Base-by-base conservation (phyloP, 2,113 vertebrate species). In the Neolamprologus sp. region DNA sequence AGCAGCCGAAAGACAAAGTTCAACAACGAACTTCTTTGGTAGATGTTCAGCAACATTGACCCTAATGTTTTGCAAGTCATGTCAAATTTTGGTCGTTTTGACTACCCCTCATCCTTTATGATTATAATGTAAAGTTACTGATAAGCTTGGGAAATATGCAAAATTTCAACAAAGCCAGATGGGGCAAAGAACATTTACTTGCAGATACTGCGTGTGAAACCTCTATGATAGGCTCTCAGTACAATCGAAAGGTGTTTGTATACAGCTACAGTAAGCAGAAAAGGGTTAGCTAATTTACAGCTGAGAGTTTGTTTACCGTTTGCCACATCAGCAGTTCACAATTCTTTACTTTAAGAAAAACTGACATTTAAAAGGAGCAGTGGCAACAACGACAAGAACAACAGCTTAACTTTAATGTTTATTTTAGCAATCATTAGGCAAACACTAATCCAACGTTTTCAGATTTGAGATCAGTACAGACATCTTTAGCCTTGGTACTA, bases 1-100 rank as follows among this genome's bases (percentile, higher is more conserved):
- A 73, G 4, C 8, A 7, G 40, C 3, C 2, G 40, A 71, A 16
- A 21, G 35, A 23, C n/a, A 45, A 73, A 75, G 21, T 47, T 75
- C 23, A 75, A 45, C 42, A 28, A 45, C 2, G 0, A 45, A 45
- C 21, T 5, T 45, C 5, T 28, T 28, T 0, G 68, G 21, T 73
- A 73, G 68, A 26, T 6, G 14, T 45, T 26, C 9, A 23, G 68
- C 13, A 73, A 26, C 5, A 47, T 11, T 73, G 9, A 45, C 42
- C 68, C 40, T 47, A 42, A 23, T 4, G 65, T 71, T 42, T 3
- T 42, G 8, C 37, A 42, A 71, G n/a, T 26, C 12, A 16, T 71
- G n/a, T 0, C n/a, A 42, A 26, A 47, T 47, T 45, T 17, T 7
- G 42, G 42, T 12, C 0, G 0, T 47, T 75, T 19, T 7, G 23